These are phyloP conservation scores for Microtus oregoni DNA, from an alignment of 2,113 vertebrate genomes.

Conservation along the genomic window DNA sequence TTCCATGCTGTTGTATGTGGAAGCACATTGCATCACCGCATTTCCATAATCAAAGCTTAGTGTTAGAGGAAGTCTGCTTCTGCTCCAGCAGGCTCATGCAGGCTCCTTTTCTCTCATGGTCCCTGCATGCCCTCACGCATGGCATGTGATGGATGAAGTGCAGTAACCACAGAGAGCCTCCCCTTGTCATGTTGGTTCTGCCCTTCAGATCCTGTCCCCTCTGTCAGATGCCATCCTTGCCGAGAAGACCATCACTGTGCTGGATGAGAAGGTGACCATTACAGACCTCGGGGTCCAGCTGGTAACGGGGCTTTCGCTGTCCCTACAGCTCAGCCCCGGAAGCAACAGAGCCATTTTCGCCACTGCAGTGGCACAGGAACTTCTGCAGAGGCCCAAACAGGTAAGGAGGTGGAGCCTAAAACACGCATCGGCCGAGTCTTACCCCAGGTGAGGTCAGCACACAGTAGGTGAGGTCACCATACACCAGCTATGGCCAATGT, in stretches of 20 bases:
- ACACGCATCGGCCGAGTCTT: too few species aligned
- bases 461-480: neutral
- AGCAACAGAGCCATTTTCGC: constrained; percentile 94
- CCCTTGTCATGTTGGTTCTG: neutral
- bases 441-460: neutral
- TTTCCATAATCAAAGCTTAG: too few species aligned
- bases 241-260: constrained; percentile 93
- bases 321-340: constrained; percentile 93
- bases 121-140: rapidly evolving
- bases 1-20: neutral
- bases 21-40: neutral
- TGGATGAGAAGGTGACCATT: constrained; percentile 95
- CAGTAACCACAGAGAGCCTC: rapidly evolving
- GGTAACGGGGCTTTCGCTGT: constrained; percentile 93
- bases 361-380: constrained; percentile 91
- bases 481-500: neutral
- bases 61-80: neutral
- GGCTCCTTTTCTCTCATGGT: neutral
- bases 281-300: constrained; percentile 94
- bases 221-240: constrained; percentile 93
- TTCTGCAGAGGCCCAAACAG: constrained; percentile 92
- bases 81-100: neutral
- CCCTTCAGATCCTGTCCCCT: constrained; percentile 92
- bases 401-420: constrained; percentile 69
- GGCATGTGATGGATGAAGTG: rapidly evolving